Conservation (phyloP, 2,888 invertebrate genomes). For the Masnerella sp. region DNA sequence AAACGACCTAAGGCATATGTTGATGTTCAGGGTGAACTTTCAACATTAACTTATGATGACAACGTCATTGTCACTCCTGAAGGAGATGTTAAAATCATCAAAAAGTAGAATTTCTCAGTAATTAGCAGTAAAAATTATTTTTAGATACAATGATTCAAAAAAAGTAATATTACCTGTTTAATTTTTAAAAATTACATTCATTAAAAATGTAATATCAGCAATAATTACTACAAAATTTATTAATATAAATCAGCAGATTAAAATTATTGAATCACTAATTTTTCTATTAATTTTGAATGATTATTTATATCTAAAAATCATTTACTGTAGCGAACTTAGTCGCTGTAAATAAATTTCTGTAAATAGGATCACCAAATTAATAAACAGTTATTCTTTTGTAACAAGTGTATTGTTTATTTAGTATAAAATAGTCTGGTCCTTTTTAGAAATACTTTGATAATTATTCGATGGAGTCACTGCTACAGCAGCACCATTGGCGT, state of each 20-base stretch:
- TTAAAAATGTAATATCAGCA: too few relatives aligned
- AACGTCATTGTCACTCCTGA: constrained; percentile 81
- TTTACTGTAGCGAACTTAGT: constrained; percentile 6
- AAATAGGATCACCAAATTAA: constrained; percentile 23
- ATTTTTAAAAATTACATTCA: too few relatives aligned
- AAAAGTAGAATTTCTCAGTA: neutral
- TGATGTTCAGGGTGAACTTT: constrained; percentile 81
- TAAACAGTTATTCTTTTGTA: constrained; percentile 25
- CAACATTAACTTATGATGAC: constrained; percentile 79
- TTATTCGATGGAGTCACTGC: constrained; percentile 75
- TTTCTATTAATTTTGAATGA: too few relatives aligned
- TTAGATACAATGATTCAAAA: too few relatives aligned
- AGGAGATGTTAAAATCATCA: constrained; percentile 77
- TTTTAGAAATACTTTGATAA: constrained; percentile 81
- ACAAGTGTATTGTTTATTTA: constrained; percentile 66
- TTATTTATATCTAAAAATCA: neutral
- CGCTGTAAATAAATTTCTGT: constrained; percentile 45
- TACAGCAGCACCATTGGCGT: constrained; percentile 61
- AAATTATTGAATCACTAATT: too few relatives aligned
- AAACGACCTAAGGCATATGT: constrained; percentile 79
- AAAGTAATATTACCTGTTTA: too few relatives aligned
- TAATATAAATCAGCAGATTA: too few relatives aligned
- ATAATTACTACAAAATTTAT: too few relatives aligned
- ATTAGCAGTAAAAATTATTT: neutral
- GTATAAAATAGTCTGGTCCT: constrained; percentile 81